Percentiles rank a stretch among this genome's conserved stretches.
These are phyloP conservation scores for Recurvirostra avosetta DNA, from an alignment of 2,113 vertebrate species.

Conservation along the genomic window DNA sequence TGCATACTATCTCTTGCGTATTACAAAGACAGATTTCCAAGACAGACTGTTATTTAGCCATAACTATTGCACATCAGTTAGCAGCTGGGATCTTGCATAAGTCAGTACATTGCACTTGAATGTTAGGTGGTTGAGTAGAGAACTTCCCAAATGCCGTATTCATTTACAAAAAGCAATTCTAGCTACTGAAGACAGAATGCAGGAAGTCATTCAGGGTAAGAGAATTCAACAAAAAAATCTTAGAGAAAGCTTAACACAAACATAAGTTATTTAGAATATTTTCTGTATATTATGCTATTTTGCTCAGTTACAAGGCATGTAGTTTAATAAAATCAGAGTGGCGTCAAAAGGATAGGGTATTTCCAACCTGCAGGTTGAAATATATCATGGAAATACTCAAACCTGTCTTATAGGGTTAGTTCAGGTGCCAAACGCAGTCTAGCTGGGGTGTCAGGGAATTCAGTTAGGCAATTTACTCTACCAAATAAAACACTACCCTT, in stretches of 20 bases:
- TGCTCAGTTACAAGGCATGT: not conserved
- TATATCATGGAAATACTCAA: not conserved
- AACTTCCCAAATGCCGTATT: not conserved
- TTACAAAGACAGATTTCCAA: not conserved
- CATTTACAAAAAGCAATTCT: not conserved
- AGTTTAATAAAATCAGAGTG: not conserved
- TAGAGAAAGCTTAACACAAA: conserved; percentile 17
- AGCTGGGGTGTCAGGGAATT: not conserved
- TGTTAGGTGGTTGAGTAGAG: not conserved
- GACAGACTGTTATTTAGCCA: not conserved
- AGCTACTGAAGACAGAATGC: not conserved
- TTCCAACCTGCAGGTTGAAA: not conserved
- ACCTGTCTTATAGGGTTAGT: not conserved
- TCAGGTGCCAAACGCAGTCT: not conserved
- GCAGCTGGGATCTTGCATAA: not conserved
- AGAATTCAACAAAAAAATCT: conserved; percentile 20
- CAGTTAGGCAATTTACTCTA: not conserved
- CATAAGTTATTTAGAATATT: not conserved
- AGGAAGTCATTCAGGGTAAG: not conserved
- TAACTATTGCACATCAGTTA: not conserved
- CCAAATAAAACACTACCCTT: not conserved
- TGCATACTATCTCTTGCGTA: not conserved
- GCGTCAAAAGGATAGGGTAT: not conserved
- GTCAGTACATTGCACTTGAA: not conserved
- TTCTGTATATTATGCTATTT: not conserved